These are phyloP conservation scores for Junco hyemalis DNA, from an alignment of 2,113 vertebrate species.

Conservation along the genomic window DNA sequence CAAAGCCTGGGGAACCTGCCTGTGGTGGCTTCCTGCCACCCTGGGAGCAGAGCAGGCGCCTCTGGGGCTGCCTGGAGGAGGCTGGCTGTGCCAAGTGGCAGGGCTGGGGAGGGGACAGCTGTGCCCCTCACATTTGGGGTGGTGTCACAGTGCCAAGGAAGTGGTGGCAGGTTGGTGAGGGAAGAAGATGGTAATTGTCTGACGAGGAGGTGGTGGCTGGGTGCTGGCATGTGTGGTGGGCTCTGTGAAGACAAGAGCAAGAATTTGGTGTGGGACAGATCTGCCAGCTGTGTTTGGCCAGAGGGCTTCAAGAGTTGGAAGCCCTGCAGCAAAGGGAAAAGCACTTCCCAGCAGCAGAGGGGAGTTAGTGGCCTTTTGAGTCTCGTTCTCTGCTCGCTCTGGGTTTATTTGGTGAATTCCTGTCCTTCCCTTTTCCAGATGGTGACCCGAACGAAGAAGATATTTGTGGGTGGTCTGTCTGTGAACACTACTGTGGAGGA, in stretches of 20 bases:
- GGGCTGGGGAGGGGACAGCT: neutral
- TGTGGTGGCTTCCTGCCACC: neutral
- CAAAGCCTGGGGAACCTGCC: neutral
- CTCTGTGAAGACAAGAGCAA: neutral
- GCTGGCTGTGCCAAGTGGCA: neutral
- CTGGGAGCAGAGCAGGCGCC: neutral
- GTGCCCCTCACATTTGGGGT: fast-evolving
- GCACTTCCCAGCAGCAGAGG: fast-evolving
- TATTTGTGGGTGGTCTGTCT: constrained; percentile 97
- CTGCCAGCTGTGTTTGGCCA: neutral
- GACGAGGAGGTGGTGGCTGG: neutral
- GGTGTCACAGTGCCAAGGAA: neutral
- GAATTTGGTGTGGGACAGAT: neutral
- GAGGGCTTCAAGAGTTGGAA: neutral
- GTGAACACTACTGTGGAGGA: constrained; percentile 99
- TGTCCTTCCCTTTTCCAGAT: constrained; percentile 81
- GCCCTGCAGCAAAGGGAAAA: neutral
- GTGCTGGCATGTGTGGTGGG: fast-evolving
- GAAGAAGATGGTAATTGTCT: neutral
- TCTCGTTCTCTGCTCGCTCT: neutral
- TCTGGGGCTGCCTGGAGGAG: neutral
- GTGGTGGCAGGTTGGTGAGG: fast-evolving
- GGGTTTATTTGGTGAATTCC: constrained; percentile 64
- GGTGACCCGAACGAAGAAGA: constrained; percentile 99
- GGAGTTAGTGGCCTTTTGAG: neutral